Evolutionary conservation across 2,113 vertebrate species (phyloP).

Genomic region (Urocitellus parryii): DNA sequence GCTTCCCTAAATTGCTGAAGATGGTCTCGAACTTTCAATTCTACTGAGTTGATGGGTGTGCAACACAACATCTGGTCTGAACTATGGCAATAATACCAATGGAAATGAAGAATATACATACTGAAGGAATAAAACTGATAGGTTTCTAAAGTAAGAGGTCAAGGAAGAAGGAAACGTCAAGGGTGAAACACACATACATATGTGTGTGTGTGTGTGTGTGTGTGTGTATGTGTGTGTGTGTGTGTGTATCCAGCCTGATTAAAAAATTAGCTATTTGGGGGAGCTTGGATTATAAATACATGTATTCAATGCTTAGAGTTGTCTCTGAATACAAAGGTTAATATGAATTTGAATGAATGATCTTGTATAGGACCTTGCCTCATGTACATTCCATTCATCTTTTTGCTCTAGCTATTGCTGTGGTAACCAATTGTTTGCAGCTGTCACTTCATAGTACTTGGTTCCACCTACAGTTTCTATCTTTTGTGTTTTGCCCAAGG

Average conservation of each 20-base stretch:
- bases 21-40: too few relatives aligned
- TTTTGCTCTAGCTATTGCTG: not conserved
- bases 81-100: not conserved
- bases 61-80: not conserved
- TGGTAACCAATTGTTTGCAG: slow-evolving; percentile 28
- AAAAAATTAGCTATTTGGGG: not conserved
- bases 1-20: too few relatives aligned
- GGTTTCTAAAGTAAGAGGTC: not conserved
- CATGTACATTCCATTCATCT: not conserved
- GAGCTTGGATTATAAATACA: not conserved
- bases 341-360: not conserved
- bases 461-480: not conserved
- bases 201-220: too few relatives aligned
- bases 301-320: not conserved
- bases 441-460: not conserved
- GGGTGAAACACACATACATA: not conserved
- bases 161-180: not conserved
- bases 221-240: not conserved
- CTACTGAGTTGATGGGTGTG: too few relatives aligned
- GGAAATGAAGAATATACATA: not conserved
- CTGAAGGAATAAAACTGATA: not conserved
- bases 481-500: not conserved
- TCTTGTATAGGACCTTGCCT: not conserved
- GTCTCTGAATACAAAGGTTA: not conserved
- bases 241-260: not conserved